Conservation (phyloP, 37 sponge, comb jelly and placozoan species). For the Lycopodina hypogea region DNA sequence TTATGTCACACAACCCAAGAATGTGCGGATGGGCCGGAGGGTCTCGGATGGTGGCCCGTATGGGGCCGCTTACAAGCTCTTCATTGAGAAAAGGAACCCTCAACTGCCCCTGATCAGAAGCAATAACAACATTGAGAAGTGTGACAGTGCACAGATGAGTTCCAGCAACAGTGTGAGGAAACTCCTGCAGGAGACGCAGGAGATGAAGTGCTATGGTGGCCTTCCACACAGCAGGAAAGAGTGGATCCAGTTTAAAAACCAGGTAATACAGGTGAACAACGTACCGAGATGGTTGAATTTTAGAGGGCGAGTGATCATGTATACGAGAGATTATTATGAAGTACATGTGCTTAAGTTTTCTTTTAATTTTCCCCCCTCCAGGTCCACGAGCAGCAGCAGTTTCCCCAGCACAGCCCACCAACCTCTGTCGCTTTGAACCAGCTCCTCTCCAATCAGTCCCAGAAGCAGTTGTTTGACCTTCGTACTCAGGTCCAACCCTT, state of each 20-base stretch:
- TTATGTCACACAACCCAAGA: constrained; percentile 10
- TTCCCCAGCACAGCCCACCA: not conserved
- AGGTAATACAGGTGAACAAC: constrained; percentile 1
- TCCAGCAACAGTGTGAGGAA: constrained; percentile 28
- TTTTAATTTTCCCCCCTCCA: too few relatives aligned
- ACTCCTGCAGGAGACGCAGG: constrained; percentile 37
- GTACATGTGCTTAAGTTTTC: too few relatives aligned
- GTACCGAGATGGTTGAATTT: not conserved
- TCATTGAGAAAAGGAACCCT: constrained; percentile 32
- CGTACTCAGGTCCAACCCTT: constrained; percentile 62
- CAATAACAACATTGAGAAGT: not conserved
- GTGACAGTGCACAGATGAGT: not conserved
- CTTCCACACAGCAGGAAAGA: constrained; percentile 2
- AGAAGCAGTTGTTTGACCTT: constrained; percentile 17
- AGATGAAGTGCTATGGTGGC: constrained; percentile 25
- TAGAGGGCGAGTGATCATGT: too few relatives aligned
- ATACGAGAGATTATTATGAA: too few relatives aligned
- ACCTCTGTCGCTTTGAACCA: constrained; percentile 5
- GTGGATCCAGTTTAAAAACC: constrained; percentile 45
- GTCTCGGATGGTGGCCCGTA: constrained; percentile 60
- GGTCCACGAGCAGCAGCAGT: constrained; percentile 6
- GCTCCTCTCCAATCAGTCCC: not conserved
- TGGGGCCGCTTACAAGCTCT: constrained; percentile 29
- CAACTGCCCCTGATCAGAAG: constrained; percentile 21
- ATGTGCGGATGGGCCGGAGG: constrained; percentile 22